Evolutionary conservation across 2,113 vertebrate genomes (phyloP), one percentile per base, ranked within the genome.

Genomic region (Camelus dromedarius): DNA sequence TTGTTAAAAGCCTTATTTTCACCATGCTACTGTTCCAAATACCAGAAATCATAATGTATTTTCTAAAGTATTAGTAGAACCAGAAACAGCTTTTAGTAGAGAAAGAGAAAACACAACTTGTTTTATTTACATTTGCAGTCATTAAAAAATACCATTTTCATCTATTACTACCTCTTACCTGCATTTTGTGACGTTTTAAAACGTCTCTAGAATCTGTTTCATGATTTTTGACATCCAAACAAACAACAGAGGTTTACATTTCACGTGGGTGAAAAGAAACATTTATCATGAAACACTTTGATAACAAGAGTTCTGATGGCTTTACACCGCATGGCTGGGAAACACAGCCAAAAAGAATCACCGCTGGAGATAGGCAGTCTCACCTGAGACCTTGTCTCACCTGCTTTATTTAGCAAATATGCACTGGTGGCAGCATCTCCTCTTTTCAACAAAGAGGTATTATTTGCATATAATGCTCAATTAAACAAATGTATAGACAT

Each of bases 131-230:
- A 82, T 76, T 76, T 64, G 54, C 10, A 67, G 8, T 73, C 28
- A 73, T 87, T 80, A 80, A 79, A 26, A 85, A 42, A 5, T 50
- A 35, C 14, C 46, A 66, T 7, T 70, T 28, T 79, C 12, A 42
- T 32, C n/a, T 62, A 56, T 22, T 32, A 52, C 15, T 38, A 0
- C 35, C 18, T 81, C 56, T 6, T 42, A 72, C 13, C 13, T 83
- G 38, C 16, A 6, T 46, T 81, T 86, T 92, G 38, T 75, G 50
- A 89, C 24, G 82, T 92, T 88, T 82, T 42, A 66, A 89, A 89
- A 54, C 48, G 66, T 66, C 28, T 67, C 60, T 58, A 48, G 84
- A 90, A 83, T 9, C 35, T 38, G 14, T 56, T 67, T 58, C 30
- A 67, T 32, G 38, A 81, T 56, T 64, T 69, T 24, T 81, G 66